A percentile compares a stretch with the other conserved stretches of the same genome.
phyloP scores from a whole-genome alignment of 1,140 invertebrate species.

The Tenebrio molitor region DNA sequence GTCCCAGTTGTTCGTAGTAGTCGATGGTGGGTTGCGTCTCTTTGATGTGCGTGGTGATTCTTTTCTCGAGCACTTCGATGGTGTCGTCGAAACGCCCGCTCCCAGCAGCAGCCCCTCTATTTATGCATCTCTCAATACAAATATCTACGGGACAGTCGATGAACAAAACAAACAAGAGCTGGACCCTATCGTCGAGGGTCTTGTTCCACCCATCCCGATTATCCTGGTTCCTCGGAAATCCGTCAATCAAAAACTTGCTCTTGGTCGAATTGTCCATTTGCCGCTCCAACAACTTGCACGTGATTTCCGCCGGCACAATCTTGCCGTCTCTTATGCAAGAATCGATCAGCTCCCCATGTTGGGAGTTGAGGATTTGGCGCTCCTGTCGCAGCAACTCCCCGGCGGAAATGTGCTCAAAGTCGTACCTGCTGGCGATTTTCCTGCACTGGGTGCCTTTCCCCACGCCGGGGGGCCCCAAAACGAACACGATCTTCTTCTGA shows the following conservation, averaged over 20 bases:
- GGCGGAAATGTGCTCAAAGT: conserved; percentile 94
- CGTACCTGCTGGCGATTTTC: conserved; percentile 89
- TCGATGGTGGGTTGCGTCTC: conserved; percentile 94
- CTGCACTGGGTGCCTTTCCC: conserved; percentile 97
- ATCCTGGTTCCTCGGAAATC: conserved; percentile 96
- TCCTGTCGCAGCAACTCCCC: conserved; percentile 95
- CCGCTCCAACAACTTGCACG: conserved; percentile 89
- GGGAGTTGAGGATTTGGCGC: conserved; percentile 82
- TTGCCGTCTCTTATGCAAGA: conserved; percentile 90
- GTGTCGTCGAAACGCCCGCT: conserved; percentile 96
- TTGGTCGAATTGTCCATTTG: conserved; percentile 80
- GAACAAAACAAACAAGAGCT: conserved; percentile 90
- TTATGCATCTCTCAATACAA: conserved; percentile 86
- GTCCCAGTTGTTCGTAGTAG: conserved; percentile 77
- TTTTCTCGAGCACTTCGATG: conserved; percentile 86
- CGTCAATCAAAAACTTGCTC: conserved; percentile 94
- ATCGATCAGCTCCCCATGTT: conserved; percentile 93
- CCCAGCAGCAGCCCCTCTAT: conserved; percentile 82
- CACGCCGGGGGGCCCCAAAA: conserved; percentile 94
- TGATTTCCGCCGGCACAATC: conserved; percentile 98
- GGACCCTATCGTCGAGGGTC: conserved; percentile 85
- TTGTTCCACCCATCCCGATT: conserved; percentile 95
- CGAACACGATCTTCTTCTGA: conserved; percentile 89
- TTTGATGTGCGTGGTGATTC: conserved; percentile 89
- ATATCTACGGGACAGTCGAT: conserved; percentile 89